A percentile compares a stretch with the other conserved stretches of the same genome.
Conservation (phyloP, 2,888 invertebrate species). For the Epinotia bilunana region DNA sequence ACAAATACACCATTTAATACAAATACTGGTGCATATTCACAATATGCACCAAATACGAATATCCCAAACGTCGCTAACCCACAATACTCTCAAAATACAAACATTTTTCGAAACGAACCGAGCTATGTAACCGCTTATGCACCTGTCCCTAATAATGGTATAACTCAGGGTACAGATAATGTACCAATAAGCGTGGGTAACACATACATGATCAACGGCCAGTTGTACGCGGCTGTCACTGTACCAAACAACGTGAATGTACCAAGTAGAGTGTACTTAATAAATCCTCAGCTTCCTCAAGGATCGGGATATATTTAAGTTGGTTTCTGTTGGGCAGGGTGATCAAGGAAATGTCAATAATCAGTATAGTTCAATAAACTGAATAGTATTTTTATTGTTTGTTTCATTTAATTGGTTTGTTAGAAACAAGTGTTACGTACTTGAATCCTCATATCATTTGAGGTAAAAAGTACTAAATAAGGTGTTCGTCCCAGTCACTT, state of each 20-base stretch:
- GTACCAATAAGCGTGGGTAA: conserved; percentile 34
- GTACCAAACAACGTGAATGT: conserved; percentile 24
- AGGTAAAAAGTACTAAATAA: too few species aligned
- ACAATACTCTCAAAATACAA: background rate
- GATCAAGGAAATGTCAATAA: conserved; percentile 12
- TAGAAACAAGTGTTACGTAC: too few species aligned
- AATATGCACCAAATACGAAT: background rate
- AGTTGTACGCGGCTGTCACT: conserved; percentile 30
- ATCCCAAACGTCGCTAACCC: background rate
- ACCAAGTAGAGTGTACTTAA: conserved; percentile 21
- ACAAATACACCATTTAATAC: conserved; percentile 1
- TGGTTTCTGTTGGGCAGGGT: conserved; percentile 8
- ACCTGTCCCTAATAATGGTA: conserved; percentile 3
- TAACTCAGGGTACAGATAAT: conserved; percentile 8
- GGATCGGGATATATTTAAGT: conserved; percentile 9
- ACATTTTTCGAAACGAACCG: too few species aligned
- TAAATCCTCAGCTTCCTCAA: conserved; percentile 11
- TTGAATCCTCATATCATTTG: too few species aligned
- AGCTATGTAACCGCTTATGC: background rate
- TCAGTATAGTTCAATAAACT: background rate
- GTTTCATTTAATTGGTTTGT: background rate
- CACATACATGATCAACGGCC: conserved; percentile 35
- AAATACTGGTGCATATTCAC: conserved; percentile 1
- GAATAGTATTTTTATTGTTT: background rate
- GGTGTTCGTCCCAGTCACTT: too few species aligned